Evolutionary conservation across 2,113 vertebrate species (phyloP), one percentile per base, ranked within the genome.

Genomic region (Redunca redunca): DNA sequence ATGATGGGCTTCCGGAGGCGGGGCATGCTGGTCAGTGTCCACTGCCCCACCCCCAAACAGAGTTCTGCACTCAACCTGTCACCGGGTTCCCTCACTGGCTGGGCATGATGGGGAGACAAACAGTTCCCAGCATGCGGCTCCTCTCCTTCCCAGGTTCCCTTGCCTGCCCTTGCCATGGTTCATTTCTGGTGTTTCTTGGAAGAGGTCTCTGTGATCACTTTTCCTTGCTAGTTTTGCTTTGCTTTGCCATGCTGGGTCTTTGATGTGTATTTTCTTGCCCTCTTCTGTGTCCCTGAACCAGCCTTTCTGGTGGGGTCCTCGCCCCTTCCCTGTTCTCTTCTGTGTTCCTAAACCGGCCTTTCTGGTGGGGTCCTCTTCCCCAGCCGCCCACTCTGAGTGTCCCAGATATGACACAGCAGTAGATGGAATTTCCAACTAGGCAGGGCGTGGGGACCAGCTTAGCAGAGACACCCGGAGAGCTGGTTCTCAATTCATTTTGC

Each of bases 1-100:
- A 99, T 99, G 99, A 99, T 99, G 99, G 99, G 99, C 30, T 99
- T 99, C 98, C 99, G 99, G 64, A 99, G 99, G 11, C 99, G 99
- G 81, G 99, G 99, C 90, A 99, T 99, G 99, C 98, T 99, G 99
- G 99, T 99, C 98, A 99, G 99, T 98, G 12, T 77, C 40, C 71
- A 43, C 36, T 7, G 71, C 71, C 71, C 40, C 0, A 7, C 23
- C 0, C 21, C 40, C 3, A 23, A 5, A 21, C 67, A 74, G 36
- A 40, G 36, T 11, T 57, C 17, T 11, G 48, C 4, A 6, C 2
- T 3, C 13, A 4, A 48, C n/a, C 25, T 21, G 43, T 48, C 26
- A 50, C 7, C n/a, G 16, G 14, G 46, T 64, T 94, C 90, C 48
- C 26, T 90, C 53, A 2, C 1, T 2, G 64, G 0, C 0, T 67